These are phyloP conservation scores for Caloenas nicobarica DNA, from an alignment of 2,113 vertebrate species.

Conservation along the genomic window DNA sequence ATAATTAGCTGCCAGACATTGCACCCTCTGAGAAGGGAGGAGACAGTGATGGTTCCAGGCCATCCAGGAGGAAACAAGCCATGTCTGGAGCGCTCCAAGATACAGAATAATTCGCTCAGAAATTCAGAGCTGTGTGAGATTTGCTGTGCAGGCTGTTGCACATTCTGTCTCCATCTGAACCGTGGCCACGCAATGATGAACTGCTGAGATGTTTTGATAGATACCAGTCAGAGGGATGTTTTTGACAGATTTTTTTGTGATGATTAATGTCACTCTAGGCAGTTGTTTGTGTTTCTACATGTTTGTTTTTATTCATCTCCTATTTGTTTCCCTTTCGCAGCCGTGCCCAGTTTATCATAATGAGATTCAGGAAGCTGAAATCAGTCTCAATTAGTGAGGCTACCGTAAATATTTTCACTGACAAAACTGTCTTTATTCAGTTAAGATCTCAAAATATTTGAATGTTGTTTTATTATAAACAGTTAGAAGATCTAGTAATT, in stretches of 20 bases:
- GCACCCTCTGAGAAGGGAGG: background rate
- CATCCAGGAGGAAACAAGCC: background rate
- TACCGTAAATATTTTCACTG: slow-evolving; percentile 63
- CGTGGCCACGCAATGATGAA: background rate
- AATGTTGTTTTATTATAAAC: slow-evolving; percentile 10
- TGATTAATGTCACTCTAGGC: background rate
- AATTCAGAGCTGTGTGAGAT: background rate
- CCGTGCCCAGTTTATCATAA: slow-evolving; percentile 4
- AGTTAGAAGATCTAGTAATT: slow-evolving; percentile 16
- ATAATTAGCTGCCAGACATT: background rate
- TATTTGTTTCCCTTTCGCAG: slow-evolving; percentile 40
- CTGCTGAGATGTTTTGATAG: slow-evolving; percentile 39
- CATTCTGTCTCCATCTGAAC: background rate
- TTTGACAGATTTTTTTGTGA: background rate
- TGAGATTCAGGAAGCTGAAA: slow-evolving; percentile 42
- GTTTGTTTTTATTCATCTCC: slow-evolving; percentile 55
- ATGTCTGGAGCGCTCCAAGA: background rate
- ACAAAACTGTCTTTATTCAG: slow-evolving; percentile 41
- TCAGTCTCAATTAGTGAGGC: slow-evolving; percentile 34
- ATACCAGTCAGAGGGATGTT: background rate
- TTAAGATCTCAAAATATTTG: slow-evolving; percentile 54
- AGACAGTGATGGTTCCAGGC: background rate
- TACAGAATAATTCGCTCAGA: background rate
- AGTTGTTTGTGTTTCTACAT: slow-evolving; percentile 36
- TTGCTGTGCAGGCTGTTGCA: background rate